These are phyloP conservation scores for Calycopis cecrops DNA, from an alignment of 1,140 invertebrate species.

Conservation along the genomic window DNA sequence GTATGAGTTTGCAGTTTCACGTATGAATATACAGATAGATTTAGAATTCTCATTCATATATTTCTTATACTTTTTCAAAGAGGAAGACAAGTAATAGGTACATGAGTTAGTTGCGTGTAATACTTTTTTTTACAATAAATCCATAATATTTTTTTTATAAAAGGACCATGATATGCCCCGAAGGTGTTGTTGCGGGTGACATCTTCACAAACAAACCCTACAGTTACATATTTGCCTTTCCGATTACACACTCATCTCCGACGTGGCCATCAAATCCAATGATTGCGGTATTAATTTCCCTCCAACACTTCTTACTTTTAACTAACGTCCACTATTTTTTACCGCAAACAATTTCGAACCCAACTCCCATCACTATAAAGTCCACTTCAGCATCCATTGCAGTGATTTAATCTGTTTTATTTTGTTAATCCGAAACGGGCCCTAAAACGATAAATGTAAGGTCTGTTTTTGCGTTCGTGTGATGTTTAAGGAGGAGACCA, in stretches of 20 bases:
- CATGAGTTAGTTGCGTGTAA: too few species aligned
- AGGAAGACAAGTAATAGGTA: too few species aligned
- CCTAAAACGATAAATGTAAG: constrained; percentile 20
- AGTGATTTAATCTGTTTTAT: constrained; percentile 12
- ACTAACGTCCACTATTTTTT: constrained; percentile 33
- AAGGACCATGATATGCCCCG: too few species aligned
- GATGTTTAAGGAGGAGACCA: constrained; percentile 24
- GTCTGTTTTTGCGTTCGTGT: constrained; percentile 26
- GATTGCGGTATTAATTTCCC: constrained; percentile 73
- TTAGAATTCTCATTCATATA: too few species aligned
- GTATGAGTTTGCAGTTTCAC: too few species aligned
- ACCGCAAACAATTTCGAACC: constrained; percentile 26
- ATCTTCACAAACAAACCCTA: constrained; percentile 42
- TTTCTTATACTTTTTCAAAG: too few species aligned
- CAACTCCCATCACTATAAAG: constrained; percentile 28
- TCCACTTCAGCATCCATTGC: constrained; percentile 27
- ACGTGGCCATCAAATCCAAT: constrained; percentile 68
- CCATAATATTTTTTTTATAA: too few species aligned
- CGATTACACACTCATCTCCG: constrained; percentile 60
- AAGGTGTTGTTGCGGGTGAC: constrained; percentile 43
- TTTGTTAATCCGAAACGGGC: constrained; percentile 20
- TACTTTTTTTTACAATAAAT: too few species aligned
- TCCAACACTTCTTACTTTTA: constrained; percentile 67
- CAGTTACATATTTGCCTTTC: constrained; percentile 57
- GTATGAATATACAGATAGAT: too few species aligned